Base-by-base conservation (phyloP, 2,113 vertebrate genomes). In the Hemiprocne comata region DNA sequence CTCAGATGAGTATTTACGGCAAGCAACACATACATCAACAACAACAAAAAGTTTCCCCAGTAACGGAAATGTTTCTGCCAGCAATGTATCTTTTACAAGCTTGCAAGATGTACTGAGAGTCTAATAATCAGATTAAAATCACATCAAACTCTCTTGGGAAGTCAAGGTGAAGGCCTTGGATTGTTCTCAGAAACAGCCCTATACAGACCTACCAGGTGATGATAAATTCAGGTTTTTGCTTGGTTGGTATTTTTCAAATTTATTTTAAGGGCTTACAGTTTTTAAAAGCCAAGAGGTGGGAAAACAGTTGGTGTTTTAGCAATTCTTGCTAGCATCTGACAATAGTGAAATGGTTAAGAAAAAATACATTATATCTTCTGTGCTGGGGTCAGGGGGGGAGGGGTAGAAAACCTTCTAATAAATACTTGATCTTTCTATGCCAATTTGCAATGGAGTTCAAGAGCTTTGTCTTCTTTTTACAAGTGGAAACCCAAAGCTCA, bases 91-190 rank as follows among this genome's bases (percentile, higher is more conserved):
- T 96, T 95, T 97, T 98, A 97, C 96, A 97, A 97, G 95, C 94
- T 95, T 95, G 93, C 93, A 97, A 95, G 90, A 97, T 97, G 94
- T 97, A 95, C 92, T 6, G 6, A 48, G 88, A 91, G 78, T 79
- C 44, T 96, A 95, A 95, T 98, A 97, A 98, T 97, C 95, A 96
- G 90, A 97, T 97, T 98, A 97, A 96, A 96, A 97, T 89, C 87
- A 75, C 92, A 97, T 97, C 95, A 97, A 89, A 95, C 91, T 86
- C n/a, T 88, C 91, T 72, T 90, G 82, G 74, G 50, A 90, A 96
- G 93, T 93, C 92, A 96, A 92, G 96, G 97, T 94, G 94, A 95
- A 96, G 90, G 94, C 91, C 95, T 94, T 96, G 94, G 82, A 94
- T 95, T 96, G 94, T 94, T 93, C 82, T 94, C 89, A 90, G 85